Base-by-base conservation (phyloP, 2,797 vertebrate species). In the Xyrichtys novacula region DNA sequence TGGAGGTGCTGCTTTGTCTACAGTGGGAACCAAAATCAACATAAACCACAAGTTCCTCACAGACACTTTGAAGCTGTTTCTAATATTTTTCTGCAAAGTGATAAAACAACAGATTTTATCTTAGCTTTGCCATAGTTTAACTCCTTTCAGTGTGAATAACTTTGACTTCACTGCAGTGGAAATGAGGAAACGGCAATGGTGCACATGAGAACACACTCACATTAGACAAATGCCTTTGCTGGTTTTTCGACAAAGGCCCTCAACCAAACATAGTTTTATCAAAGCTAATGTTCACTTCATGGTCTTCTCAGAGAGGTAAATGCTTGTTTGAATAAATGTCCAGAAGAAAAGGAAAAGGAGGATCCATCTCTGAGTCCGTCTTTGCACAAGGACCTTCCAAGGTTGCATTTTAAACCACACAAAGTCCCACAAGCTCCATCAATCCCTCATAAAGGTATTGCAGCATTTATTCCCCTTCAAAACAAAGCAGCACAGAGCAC, bases 401-500 rank as follows among this genome's bases (percentile, higher is more conserved):
- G 85, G 87, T 83, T 82, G 71, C 39, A 63, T 81, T 88, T 85
- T 62, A 85, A 82, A 85, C 76, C 82, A 79, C 81, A 79, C 17
- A 55, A 62, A 81, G 64, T 56, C 88, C 80, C 78, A 48, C 56
- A 83, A 86, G 85, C 65, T 29, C 71, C 74, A 88, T 89, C 73
- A 85, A 85, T 88, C 84, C 70, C 81, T 70, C 74, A 54, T 74
- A 42, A 78, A 83, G 76, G 79, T 85, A 83, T 82, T 87, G 85
- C 81, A 88, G 84, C 73, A 82, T 81, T 77, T 81, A 61, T 69
- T 86, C 70, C 78, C 85, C 81, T 78, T 80, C 60, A 53, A 54
- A 81, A 42, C 70, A 56, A 52, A 81, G 40, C 60, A 56, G 39
- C 79, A 19, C 31, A 52, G 73, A 78, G 49, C 46, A 42, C 56